Base-by-base conservation (phyloP, 2,888 invertebrate genomes). In the Crioceris asparagi region DNA sequence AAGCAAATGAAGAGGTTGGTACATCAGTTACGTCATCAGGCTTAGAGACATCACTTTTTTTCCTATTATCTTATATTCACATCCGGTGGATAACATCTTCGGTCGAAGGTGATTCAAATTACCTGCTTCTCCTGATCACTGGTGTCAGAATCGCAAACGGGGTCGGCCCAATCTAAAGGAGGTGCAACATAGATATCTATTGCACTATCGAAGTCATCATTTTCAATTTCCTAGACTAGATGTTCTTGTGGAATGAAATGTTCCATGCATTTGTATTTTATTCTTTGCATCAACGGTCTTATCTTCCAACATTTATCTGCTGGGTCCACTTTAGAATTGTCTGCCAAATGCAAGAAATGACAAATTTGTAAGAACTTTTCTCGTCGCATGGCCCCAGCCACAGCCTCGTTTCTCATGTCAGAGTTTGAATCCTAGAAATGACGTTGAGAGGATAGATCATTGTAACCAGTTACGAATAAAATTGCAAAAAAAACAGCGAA, bases 371-470 rank as follows among this genome's bases (percentile, higher is more conserved):
- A 16, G 11, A 41, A 46, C 34, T 33, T 25, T 21, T 43, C 34
- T 8, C 40, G 29, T 18, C 40, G 35, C 39, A 44, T 44, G 8
- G 41, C 19, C 25, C 43, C 40, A 33, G 33, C 38, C 36, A 42
- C 36, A 17, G 38, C 21, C 4, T 31, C 17, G 32, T 41, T 44
- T 15, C 36, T 32, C 17, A 38, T 31, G 32, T 41, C 35, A 26
- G 29, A 34, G 12, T 18, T 36, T 2, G 12, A 30, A 17, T 41
- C 39, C 39, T 34, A 41, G 29, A 35, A 41, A 6, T 29, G 34
- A 18, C 35, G 17, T 34, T 36, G 31, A 6, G 19, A 18, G 19
- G 19, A 23, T 10, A 31, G 31, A 16, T 31, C 36, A 15, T 6
- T 31, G 15, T 21, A 31, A 4, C 31, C 23, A 11, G 21, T 31